Percentiles rank a stretch among this genome's conserved stretches.
Conservation (phyloP, 2,888 invertebrate species). For the Tineola bisselliella region DNA sequence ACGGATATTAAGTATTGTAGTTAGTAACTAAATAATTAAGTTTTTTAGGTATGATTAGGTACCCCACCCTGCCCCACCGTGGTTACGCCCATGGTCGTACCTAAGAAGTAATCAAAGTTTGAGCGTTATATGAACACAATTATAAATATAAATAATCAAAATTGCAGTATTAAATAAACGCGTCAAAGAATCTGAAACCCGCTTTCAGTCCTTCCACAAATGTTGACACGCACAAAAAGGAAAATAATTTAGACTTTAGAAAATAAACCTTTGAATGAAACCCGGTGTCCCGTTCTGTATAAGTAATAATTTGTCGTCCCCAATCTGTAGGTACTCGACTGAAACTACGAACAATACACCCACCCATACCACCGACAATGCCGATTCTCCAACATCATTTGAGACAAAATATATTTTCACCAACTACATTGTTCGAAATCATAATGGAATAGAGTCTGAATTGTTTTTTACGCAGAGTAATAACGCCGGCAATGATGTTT, state of each 20-base stretch:
- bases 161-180: background rate
- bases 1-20: no score
- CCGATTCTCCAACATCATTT: constrained; percentile 27
- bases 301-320: constrained; percentile 15
- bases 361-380: constrained; percentile 15
- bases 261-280: constrained; percentile 10
- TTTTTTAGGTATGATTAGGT: no score
- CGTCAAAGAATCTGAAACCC: background rate
- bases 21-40: no score
- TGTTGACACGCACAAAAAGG: background rate
- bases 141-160: no score
- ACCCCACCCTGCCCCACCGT: no score
- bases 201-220: background rate
- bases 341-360: constrained; percentile 14
- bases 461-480: constrained; percentile 46
- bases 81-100: no score
- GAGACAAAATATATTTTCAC: constrained; percentile 24
- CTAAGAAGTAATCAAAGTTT: no score
- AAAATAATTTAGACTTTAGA: constrained; percentile 11
- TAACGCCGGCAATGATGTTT: constrained; percentile 49
- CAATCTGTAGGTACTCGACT: constrained; percentile 10
- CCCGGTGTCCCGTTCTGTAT: constrained; percentile 8
- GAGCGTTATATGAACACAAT: no score
- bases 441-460: constrained; percentile 43
- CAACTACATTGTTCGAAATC: constrained; percentile 44